Evolutionary conservation across 2,797 vertebrate species (phyloP).

Genomic region (Aeoliscus strigatus): DNA sequence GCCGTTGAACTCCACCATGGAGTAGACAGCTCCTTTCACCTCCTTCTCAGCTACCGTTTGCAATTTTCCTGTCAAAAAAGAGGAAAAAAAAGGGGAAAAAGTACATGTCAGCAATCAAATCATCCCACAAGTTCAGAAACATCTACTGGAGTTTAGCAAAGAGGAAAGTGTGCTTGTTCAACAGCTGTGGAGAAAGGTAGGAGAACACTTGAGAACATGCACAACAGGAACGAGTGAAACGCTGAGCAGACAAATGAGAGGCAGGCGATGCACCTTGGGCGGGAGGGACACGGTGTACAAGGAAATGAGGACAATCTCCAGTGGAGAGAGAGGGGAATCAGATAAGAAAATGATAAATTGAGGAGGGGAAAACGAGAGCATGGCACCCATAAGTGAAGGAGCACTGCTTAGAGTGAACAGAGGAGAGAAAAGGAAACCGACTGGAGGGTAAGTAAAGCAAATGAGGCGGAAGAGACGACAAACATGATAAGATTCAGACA

Average conservation of each 20-base stretch:
- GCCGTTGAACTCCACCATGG: constrained; percentile 98
- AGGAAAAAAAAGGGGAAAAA: too few species aligned
- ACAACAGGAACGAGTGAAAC: constrained; percentile 11
- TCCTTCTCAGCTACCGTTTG: constrained; percentile 98
- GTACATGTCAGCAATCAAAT: constrained; percentile 8
- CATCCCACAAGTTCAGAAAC: too few species aligned
- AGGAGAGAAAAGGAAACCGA: constrained; percentile 28
- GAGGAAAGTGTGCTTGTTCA: too few species aligned
- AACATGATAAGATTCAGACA: constrained; percentile 14
- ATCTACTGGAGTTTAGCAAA: too few species aligned
- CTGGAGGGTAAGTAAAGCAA: constrained; percentile 24
- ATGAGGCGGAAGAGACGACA: constrained; percentile 13
- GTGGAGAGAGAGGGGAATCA: constrained; percentile 27
- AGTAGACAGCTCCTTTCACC: constrained; percentile 97
- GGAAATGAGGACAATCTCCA: constrained; percentile 34
- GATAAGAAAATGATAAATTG: constrained; percentile 66
- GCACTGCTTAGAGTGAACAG: constrained; percentile 4
- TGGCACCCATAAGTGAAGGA: constrained; percentile 15
- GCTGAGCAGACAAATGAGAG: constrained; percentile 31
- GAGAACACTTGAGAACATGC: neutral
- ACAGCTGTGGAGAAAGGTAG: constrained; percentile 7
- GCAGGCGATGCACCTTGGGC: constrained; percentile 25
- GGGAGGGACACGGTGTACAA: constrained; percentile 24
- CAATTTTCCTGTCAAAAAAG: constrained; percentile 86
- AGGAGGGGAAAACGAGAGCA: constrained; percentile 39